A percentile compares a stretch with the other conserved stretches of the same genome.
Evolutionary conservation across 2,113 vertebrate genomes (phyloP).

Genomic region (Bufo gargarizans): DNA sequence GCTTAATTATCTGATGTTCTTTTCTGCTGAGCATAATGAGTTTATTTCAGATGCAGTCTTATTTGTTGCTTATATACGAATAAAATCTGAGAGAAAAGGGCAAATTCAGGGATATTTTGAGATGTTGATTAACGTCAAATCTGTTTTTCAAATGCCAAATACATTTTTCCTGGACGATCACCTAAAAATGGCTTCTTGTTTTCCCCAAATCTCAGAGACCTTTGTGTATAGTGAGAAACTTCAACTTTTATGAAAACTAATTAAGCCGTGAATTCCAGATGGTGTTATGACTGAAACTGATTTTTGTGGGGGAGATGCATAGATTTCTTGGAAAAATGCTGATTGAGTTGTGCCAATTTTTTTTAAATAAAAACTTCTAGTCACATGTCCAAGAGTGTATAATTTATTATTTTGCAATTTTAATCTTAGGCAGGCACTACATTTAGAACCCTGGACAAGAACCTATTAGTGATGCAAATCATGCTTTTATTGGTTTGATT

Average conservation of each 20-base stretch:
- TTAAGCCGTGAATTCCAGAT: constrained; percentile 49
- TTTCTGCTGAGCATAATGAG: not conserved
- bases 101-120: constrained; percentile 20
- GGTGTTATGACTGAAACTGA: constrained; percentile 52
- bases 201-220: constrained; percentile 45
- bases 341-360: constrained; percentile 19
- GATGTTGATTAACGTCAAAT: constrained; percentile 38
- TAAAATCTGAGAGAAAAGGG: constrained; percentile 22
- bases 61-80: not conserved
- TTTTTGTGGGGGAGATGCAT: constrained; percentile 47
- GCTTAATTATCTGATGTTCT: not conserved
- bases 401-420: not conserved
- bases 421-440: not conserved
- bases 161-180: constrained; percentile 32
- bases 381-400: constrained; percentile 1
- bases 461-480: not conserved
- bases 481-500: not conserved
- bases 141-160: constrained; percentile 31
- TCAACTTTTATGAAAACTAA: constrained; percentile 53
- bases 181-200: constrained; percentile 52
- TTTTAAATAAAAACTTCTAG: constrained; percentile 30
- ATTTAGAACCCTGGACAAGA: not conserved
- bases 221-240: constrained; percentile 33
- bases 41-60: not conserved
- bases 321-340: constrained; percentile 42